Conservation (phyloP, 2,888 invertebrate genomes). For the Steinernema hermaphroditum region DNA sequence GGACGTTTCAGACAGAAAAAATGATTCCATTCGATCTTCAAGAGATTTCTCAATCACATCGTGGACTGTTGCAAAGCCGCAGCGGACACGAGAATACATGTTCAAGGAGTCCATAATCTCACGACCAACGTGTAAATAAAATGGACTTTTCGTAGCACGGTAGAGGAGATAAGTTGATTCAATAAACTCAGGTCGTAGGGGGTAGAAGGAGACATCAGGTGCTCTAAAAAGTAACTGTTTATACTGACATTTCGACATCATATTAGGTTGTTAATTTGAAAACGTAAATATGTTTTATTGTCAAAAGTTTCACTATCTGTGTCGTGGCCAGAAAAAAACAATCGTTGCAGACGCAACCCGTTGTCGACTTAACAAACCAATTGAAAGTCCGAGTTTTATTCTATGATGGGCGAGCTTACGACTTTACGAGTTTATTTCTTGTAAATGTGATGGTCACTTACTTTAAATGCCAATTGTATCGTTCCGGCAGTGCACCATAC, state of each 20-base stretch:
- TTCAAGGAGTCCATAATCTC: conserved; percentile 70
- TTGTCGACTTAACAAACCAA: too few species aligned
- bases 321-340: too few species aligned
- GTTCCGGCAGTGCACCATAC: conserved; percentile 72
- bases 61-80: conserved; percentile 75
- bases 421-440: too few species aligned
- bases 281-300: too few species aligned
- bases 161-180: conserved; percentile 74
- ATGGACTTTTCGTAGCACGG: conserved; percentile 74
- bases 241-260: too few species aligned
- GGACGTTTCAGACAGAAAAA: conserved; percentile 74
- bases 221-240: conserved; percentile 65
- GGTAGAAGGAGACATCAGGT: conserved; percentile 73
- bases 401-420: conserved; percentile 10
- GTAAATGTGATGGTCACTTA: too few species aligned
- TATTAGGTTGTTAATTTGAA: too few species aligned
- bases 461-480: conserved; percentile 69
- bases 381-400: background rate
- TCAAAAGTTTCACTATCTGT: too few species aligned
- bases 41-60: conserved; percentile 72
- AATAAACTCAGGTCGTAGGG: conserved; percentile 73
- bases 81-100: conserved; percentile 67
- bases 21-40: conserved; percentile 74
- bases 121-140: conserved; percentile 74
- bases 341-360: too few species aligned